Evolutionary conservation across 2,888 invertebrate genomes (phyloP).

Genomic region (Saturnia pavonia): DNA sequence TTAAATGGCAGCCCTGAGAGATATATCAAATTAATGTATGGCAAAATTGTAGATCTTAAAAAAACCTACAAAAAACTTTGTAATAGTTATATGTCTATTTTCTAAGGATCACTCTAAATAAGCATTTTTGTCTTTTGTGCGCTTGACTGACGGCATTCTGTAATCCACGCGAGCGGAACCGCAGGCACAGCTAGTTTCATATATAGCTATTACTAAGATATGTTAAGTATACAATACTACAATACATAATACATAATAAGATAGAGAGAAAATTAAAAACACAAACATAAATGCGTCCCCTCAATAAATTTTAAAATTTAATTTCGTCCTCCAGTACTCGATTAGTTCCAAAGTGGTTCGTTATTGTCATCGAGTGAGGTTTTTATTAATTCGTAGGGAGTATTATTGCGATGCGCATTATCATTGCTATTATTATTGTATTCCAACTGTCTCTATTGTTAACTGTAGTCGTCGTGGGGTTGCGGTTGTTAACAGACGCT

Average conservation of each 20-base stretch:
- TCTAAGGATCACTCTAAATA: too few species aligned
- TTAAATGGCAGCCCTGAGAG: too few species aligned
- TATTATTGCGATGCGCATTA: conserved; percentile 65
- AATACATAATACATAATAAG: background rate
- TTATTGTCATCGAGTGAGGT: conserved; percentile 76
- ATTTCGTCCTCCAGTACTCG: conserved; percentile 65
- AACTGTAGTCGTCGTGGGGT: conserved; percentile 37
- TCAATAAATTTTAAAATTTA: conserved; percentile 62
- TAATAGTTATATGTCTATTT: too few species aligned
- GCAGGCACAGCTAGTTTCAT: too few species aligned
- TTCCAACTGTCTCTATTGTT: conserved; percentile 50
- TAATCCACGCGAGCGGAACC: too few species aligned
- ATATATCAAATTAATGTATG: too few species aligned
- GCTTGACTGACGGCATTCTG: too few species aligned
- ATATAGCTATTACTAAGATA: background rate
- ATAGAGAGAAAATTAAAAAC: conserved; percentile 26
- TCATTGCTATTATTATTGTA: conserved; percentile 65
- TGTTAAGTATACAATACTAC: background rate
- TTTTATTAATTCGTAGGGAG: conserved; percentile 78
- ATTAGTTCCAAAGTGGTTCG: conserved; percentile 73
- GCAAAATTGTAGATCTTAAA: too few species aligned
- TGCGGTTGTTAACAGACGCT: conserved; percentile 67
- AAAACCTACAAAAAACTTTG: too few species aligned
- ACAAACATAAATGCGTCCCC: conserved; percentile 45
- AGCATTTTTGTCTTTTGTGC: too few species aligned